Percentiles rank a stretch among this genome's conserved stretches.
Evolutionary conservation across 2,797 vertebrate genomes (phyloP).

Genomic region (Sebastes itinus): DNA sequence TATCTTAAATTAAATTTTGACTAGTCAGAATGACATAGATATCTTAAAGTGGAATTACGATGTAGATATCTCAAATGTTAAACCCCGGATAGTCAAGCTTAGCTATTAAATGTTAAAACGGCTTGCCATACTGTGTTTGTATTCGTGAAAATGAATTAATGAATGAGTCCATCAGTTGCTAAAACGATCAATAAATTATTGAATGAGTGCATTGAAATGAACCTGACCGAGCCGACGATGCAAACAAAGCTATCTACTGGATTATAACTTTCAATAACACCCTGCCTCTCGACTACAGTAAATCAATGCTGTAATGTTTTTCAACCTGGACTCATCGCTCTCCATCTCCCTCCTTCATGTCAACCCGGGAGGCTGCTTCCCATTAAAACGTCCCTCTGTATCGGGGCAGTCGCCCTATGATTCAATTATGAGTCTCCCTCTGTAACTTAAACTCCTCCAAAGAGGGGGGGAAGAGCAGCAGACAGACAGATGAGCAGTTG

Average conservation of each 20-base stretch:
- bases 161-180: background rate
- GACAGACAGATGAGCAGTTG: conserved; percentile 37
- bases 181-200: conserved; percentile 29
- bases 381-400: conserved; percentile 23
- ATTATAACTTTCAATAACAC: conserved; percentile 8
- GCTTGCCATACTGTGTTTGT: background rate
- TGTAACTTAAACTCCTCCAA: conserved; percentile 48
- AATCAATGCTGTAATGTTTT: conserved; percentile 29
- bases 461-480: conserved; percentile 7
- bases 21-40: too few species aligned
- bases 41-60: too few species aligned
- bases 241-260: conserved; percentile 18
- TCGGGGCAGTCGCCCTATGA: conserved; percentile 25
- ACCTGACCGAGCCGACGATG: background rate
- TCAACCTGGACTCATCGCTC: conserved; percentile 8
- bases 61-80: too few species aligned
- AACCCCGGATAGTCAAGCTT: too few species aligned
- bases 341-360: conserved; percentile 15
- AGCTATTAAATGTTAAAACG: too few species aligned
- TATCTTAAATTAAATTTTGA: too few species aligned
- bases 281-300: background rate
- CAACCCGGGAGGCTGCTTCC: conserved; percentile 23
- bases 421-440: conserved; percentile 53
- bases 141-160: background rate
- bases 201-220: conserved; percentile 21